Conservation (phyloP, 35 echinoderm and acorn worm species). For the Diadema setosum region DNA sequence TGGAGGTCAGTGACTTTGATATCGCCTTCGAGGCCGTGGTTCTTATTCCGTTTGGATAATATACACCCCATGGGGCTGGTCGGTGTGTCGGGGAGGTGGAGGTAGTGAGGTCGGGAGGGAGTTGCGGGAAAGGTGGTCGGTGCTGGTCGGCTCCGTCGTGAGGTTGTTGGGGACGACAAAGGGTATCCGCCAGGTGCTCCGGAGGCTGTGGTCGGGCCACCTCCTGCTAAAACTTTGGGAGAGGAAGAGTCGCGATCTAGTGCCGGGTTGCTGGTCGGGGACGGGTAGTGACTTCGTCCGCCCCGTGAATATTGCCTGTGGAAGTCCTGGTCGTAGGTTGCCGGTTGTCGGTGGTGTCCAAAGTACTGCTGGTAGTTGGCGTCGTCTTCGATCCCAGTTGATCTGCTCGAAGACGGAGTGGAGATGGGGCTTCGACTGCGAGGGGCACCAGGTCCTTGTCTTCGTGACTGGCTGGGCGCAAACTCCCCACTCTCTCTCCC, state of each 20-base stretch:
- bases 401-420: not conserved
- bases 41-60: slow-evolving; percentile 91
- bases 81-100: not conserved
- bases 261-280: not conserved
- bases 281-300: not conserved
- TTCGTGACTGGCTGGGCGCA: not conserved
- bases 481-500: not conserved
- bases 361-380: not conserved
- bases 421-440: not conserved
- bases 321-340: not conserved
- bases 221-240: not conserved
- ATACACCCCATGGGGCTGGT: slow-evolving; percentile 91
- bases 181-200: not conserved
- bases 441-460: not conserved
- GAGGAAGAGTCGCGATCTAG: not conserved
- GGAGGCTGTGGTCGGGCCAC: not conserved
- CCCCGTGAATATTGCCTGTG: not conserved
- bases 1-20: slow-evolving; percentile 95
- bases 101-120: slow-evolving; percentile 3
- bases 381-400: not conserved
- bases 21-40: slow-evolving; percentile 85
- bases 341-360: not conserved
- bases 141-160: not conserved
- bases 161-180: not conserved
- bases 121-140: not conserved